A percentile compares a stretch with the other conserved stretches of the same genome.
These are phyloP conservation scores for Drosophila pegasa DNA, from an alignment of 2,888 invertebrate species.

Conservation along the genomic window DNA sequence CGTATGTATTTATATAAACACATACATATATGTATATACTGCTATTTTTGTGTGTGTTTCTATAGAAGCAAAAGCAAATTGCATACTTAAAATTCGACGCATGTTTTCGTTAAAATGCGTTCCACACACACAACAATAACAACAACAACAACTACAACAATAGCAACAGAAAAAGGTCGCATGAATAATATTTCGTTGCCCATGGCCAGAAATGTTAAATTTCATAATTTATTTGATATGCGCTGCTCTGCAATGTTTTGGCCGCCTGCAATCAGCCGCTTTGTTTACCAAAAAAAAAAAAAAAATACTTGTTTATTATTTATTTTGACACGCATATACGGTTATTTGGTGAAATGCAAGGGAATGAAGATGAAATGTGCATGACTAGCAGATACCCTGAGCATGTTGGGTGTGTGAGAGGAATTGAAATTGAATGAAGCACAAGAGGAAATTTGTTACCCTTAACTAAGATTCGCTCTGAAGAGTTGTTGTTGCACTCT, in stretches of 20 bases:
- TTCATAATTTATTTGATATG: slow-evolving; percentile 47
- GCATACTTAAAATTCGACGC: slow-evolving; percentile 59
- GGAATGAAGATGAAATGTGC: too few relatives aligned
- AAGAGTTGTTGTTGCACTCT: too few relatives aligned
- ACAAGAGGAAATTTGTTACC: too few relatives aligned
- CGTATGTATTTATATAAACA: neutral
- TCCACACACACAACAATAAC: slow-evolving; percentile 1
- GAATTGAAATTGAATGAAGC: neutral
- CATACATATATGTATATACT: neutral
- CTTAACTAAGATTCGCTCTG: too few relatives aligned
- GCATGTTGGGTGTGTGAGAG: neutral
- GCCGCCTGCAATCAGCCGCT: slow-evolving; percentile 35
- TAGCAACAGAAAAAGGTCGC: slow-evolving; percentile 48
- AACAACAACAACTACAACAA: neutral
- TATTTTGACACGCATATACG: slow-evolving; percentile 13
- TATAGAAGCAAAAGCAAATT: slow-evolving; percentile 37
- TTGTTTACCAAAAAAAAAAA: slow-evolving; percentile 26
- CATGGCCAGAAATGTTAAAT: slow-evolving; percentile 40
- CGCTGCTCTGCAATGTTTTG: slow-evolving; percentile 26
- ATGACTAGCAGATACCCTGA: slow-evolving; percentile 23
- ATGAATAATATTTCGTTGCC: slow-evolving; percentile 53
- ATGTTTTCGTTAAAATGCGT: slow-evolving; percentile 48
- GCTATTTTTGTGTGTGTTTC: neutral
- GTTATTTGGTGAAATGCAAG: neutral
- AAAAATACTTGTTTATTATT: slow-evolving; percentile 23